Evolutionary conservation across 1,140 invertebrate genomes (phyloP), one percentile per base, ranked within the genome.

Genomic region (Diorhabda sublineata): DNA sequence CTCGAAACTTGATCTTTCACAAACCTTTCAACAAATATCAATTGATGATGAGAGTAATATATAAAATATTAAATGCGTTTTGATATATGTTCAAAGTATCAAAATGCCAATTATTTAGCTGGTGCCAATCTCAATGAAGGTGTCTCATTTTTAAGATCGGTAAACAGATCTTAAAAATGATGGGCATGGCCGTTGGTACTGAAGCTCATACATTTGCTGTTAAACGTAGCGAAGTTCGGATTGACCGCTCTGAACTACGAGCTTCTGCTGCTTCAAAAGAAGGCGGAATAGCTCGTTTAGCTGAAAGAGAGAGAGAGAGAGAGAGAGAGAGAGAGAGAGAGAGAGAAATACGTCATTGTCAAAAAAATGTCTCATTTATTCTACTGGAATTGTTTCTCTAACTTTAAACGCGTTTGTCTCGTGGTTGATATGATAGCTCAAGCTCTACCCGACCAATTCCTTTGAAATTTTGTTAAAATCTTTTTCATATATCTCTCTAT

Each of bases 161-260:
- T n/a, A n/a, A n/a, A n/a, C 52, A 2, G n/a, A 56, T 56, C n/a
- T 56, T n/a, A 56, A 56, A 56, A 7, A 56, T 56, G n/a, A 56
- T 56, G 52, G 52, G 52, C 52, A 56, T 56, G 6, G 6, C n/a
- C n/a, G 52, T 56, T 56, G 52, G 52, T 56, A 56, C 52, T 56
- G 52, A 60, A 60, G 58, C 58, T 60, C 41, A 60, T 41, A 41
- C 58, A 60, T 60, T 60, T 60, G 58, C 58, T 8, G 58, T 60
- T 6, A 60, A 26, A 60, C 26, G 8, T 41, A 60, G 2, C 58
- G 2, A 60, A 41, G 6, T 41, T 8, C 8, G 58, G 26, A 60
- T 60, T 60, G 41, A 60, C 1, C 58, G 58, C 58, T 60, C 58
- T 41, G 58, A 60, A 60, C 2, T 60, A 41, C 58, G 58, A 60